Base-by-base conservation (phyloP, 1,140 invertebrate species). In the Tenebrio molitor region DNA sequence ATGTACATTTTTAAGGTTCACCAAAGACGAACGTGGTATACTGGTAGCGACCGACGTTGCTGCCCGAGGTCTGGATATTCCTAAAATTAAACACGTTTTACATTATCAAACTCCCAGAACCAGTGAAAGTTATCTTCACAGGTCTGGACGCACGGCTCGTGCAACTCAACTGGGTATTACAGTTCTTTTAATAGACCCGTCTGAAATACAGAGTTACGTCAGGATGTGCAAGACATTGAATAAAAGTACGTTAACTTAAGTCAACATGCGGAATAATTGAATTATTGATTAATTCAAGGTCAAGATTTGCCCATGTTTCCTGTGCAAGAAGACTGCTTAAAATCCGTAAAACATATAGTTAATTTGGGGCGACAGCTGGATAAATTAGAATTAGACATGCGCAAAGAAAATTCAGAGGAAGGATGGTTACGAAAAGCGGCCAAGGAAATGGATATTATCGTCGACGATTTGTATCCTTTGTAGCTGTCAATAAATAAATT, bases 11-110 rank as follows among this genome's bases (percentile, higher is more conserved):
- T 76, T 33, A 25, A 91, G 90, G 74, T 99, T 99, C 86, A 88
- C 92, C 69, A 90, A 91, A 78, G 88, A 90, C 78, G 84, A 88
- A 0, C 87, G 90, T 74, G 91, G 91, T 0, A 76, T 99, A 7
- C 83, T 99, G n/a, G 87, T 99, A 69, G 96, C 98, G 0, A 99
- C 97, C 0, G 98, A 99, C 87, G 97, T 99, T 12, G 98, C 97
- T 8, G 97, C 98, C 0, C 86, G 98, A 73, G 98, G 98, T 39
- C 85, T 99, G 19, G 98, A 99, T 84, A 98, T 99, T 81, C 93
- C 95, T 2, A 89, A 92, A 80, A 91, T 99, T 1, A 89, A 98
- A 75, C 95, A 98, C 83, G 97, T 99, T 1, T 91, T 99, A 77
- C 98, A 99, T 84, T 99, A 98, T 86, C 97, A 99, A 86, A 94